These are phyloP conservation scores for Tenthredo distinguenda DNA, from an alignment of 2,888 invertebrate genomes.

Conservation along the genomic window DNA sequence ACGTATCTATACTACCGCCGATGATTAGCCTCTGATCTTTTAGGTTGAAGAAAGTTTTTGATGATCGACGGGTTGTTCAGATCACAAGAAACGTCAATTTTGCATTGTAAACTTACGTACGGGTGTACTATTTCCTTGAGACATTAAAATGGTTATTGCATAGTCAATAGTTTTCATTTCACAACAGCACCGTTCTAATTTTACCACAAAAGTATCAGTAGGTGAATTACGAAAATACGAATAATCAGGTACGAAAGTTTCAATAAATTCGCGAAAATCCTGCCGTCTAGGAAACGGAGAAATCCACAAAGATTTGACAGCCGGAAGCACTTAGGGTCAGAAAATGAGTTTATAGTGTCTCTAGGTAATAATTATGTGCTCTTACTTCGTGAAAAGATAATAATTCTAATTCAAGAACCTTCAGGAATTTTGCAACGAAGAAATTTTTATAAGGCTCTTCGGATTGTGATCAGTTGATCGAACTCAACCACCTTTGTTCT, in stretches of 20 bases:
- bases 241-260: background rate
- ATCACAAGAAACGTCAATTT: background rate
- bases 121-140: too few relatives aligned
- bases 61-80: background rate
- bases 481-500: background rate
- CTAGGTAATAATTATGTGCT: too few relatives aligned
- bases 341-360: too few relatives aligned
- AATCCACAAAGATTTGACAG: too few relatives aligned
- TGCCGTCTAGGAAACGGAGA: too few relatives aligned
- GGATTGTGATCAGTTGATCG: background rate
- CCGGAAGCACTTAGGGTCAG: too few relatives aligned
- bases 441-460: background rate
- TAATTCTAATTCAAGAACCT: background rate
- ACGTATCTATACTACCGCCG: slow-evolving; percentile 7
- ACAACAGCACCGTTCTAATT: background rate
- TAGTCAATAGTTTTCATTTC: background rate
- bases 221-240: background rate
- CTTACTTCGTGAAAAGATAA: background rate
- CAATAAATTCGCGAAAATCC: background rate
- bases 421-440: background rate
- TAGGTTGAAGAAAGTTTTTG: background rate
- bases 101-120: background rate
- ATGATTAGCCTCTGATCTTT: background rate
- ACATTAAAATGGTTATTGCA: background rate
- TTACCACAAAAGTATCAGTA: background rate